Conservation (phyloP, 1,140 invertebrate genomes). For the silkworm (Bombyx mori) region DNA sequence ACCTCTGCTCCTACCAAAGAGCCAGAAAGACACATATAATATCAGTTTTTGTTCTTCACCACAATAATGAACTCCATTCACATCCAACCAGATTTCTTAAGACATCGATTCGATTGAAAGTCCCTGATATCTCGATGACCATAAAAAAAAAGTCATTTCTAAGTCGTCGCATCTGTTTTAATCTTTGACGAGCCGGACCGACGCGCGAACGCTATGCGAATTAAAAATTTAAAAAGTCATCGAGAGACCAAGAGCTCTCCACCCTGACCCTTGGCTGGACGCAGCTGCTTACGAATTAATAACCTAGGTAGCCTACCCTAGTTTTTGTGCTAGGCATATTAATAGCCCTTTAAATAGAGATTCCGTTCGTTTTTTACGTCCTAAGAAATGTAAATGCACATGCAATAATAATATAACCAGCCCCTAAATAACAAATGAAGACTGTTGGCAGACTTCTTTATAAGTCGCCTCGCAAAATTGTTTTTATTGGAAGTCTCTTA, state of each 20-base stretch:
- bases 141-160: not conserved
- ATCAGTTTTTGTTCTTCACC: no score
- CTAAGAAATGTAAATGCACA: not conserved
- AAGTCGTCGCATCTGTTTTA: slow-evolving; percentile 5
- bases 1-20: no score
- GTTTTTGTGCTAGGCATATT: not conserved
- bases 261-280: slow-evolving; percentile 19
- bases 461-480: no score
- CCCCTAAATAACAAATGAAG: no score
- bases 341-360: not conserved
- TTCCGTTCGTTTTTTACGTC: not conserved
- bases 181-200: slow-evolving; percentile 32
- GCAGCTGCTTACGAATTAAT: slow-evolving; percentile 26
- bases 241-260: slow-evolving; percentile 12
- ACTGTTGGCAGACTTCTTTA: no score
- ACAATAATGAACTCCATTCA: no score
- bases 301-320: not conserved
- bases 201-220: slow-evolving; percentile 27
- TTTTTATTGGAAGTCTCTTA: no score
- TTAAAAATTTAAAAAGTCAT: slow-evolving; percentile 44
- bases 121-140: no score
- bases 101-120: no score
- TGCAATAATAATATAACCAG: no score
- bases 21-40: no score
- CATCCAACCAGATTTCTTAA: no score